Base-by-base conservation (phyloP, 2,797 vertebrate genomes). In the Lepilemur ruficaudatus region DNA sequence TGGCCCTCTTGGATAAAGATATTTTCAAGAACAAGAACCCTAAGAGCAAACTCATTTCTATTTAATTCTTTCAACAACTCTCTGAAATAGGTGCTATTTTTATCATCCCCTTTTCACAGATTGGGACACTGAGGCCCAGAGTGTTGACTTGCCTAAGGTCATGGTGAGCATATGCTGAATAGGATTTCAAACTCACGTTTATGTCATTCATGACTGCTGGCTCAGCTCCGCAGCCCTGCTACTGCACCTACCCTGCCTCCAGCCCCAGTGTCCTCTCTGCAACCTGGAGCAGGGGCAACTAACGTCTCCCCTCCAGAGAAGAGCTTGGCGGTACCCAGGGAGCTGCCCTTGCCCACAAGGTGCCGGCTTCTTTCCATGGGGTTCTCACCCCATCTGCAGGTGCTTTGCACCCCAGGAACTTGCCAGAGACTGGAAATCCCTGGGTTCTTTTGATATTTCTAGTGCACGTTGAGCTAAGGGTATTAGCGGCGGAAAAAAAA, bases 361-460 rank as follows among this genome's bases (percentile, higher is more conserved):
- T 10, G 23, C 10, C 22, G 48, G 20, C 13, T 65, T n/a, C 30
- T 61, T 48, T 22, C 46, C 59, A n/a, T 28, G 20, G 0, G 0
- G 30, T 48, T 67, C 38, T 46, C 3, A 30, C 25, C 69, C 59
- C 43, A 17, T 13, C 72, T 61, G 14, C 41, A 69, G 63, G 38
- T 41, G 11, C 18, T 78, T 83, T 57, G 43, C 4, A 48, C 15
- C n/a, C 32, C 59, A 94, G 95, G 89, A 92, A 52, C 69, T 92
- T 85, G 38, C 22, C 81, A 23, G 38, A 91, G 12, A 59, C 50
- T 14, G 52, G 32, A 91, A 4, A 2, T 65, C 50, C n/a, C 75
- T 4, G 7, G 4, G 10, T 96, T 46, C 35, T 96, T 97, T 85
- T 78, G 13, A 46, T 83, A 41, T 82, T 97, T 97, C 73, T 76